These are phyloP conservation scores for Nothocercus julius DNA, from an alignment of 2,113 vertebrate species.

Conservation along the genomic window DNA sequence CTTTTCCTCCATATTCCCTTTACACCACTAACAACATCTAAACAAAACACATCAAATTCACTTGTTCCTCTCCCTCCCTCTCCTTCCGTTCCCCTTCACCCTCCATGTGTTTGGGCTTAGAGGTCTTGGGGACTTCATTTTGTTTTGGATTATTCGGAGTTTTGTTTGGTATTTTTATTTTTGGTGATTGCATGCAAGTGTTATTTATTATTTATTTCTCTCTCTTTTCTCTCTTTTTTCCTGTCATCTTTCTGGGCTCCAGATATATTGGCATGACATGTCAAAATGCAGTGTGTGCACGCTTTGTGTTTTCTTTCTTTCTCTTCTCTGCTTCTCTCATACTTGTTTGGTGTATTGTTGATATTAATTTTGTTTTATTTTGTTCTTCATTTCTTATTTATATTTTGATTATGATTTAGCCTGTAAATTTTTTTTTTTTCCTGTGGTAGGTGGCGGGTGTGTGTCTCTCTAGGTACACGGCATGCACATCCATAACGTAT, in stretches of 20 bases:
- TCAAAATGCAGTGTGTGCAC: slow-evolving; percentile 68
- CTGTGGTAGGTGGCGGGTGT: slow-evolving; percentile 49
- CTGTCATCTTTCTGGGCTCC: slow-evolving; percentile 32
- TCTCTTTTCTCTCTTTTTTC: neutral
- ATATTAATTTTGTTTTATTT: neutral
- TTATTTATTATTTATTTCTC: slow-evolving; percentile 65
- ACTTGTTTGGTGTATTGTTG: slow-evolving; percentile 39
- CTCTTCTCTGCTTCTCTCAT: slow-evolving; percentile 37
- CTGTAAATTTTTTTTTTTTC: slow-evolving; percentile 39
- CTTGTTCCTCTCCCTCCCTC: slow-evolving; percentile 18
- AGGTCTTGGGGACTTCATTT: slow-evolving; percentile 67
- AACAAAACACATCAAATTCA: slow-evolving; percentile 46
- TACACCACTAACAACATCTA: slow-evolving; percentile 71
- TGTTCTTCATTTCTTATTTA: neutral
- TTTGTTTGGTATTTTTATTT: slow-evolving; percentile 67
- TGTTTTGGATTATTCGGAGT: neutral
- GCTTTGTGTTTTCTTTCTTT: slow-evolving; percentile 61
- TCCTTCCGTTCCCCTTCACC: slow-evolving; percentile 45
- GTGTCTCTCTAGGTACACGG: slow-evolving; percentile 71
- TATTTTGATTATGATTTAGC: slow-evolving; percentile 20
- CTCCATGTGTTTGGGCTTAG: slow-evolving; percentile 76
- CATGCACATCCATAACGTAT: slow-evolving; percentile 84
- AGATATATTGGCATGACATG: slow-evolving; percentile 72
- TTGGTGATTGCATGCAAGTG: slow-evolving; percentile 81
- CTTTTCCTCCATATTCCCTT: slow-evolving; percentile 64